A percentile compares a stretch with the other conserved stretches of the same genome.
Conservation (phyloP, 92 coral and sea anemone species). For the Phenganax stokvisi region DNA sequence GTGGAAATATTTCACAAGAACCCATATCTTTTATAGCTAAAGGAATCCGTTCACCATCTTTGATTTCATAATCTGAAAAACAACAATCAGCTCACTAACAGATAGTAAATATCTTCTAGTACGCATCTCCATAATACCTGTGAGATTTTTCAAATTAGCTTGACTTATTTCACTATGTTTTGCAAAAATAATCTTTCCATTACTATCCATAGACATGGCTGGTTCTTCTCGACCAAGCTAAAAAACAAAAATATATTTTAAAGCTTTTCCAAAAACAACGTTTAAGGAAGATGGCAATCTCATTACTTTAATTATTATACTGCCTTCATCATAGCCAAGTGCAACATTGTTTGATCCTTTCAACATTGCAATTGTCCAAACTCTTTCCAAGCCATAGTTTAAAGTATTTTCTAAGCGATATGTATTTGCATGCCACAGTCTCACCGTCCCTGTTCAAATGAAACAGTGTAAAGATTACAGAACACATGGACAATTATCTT, state of each 20-base stretch:
- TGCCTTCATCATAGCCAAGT: conserved; percentile 95
- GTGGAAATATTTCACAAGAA: conserved; percentile 96
- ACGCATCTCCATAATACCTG: conserved; percentile 48
- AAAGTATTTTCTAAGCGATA: conserved; percentile 93
- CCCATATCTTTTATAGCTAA: conserved; percentile 98
- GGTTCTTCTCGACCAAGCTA: conserved; percentile 98
- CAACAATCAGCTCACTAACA: neutral
- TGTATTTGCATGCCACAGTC: conserved; percentile 97
- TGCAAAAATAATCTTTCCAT: conserved; percentile 95
- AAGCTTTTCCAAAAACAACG: neutral
- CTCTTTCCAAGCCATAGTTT: conserved; percentile 94
- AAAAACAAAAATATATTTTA: neutral
- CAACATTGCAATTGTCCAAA: conserved; percentile 88
- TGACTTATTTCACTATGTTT: conserved; percentile 96
- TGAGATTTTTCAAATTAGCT: conserved; percentile 81
- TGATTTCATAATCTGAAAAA: conserved; percentile 68
- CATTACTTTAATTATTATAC: conserved; percentile 89
- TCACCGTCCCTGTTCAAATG: conserved; percentile 73
- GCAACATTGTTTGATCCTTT: conserved; percentile 99
- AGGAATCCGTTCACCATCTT: conserved; percentile 89
- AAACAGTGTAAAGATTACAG: neutral
- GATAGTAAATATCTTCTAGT: neutral
- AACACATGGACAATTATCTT: neutral
- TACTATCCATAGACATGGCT: conserved; percentile 96
- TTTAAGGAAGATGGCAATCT: too few species aligned